phyloP scores from a whole-genome alignment of 2,888 invertebrate species.

The Phasia obesa region DNA sequence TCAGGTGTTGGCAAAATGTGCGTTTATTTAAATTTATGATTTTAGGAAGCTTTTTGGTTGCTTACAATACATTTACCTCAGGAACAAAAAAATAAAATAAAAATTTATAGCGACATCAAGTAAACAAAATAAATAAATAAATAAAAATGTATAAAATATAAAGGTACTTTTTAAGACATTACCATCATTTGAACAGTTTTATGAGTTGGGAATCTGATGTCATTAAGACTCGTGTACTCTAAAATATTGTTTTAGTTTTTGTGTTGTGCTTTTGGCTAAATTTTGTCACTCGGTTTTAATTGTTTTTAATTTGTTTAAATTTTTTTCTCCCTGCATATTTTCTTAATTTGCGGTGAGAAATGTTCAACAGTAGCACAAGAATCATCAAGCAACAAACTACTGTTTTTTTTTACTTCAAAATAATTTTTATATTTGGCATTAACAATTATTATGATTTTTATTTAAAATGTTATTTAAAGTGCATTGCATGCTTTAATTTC shows the following conservation, averaged over 20 bases:
- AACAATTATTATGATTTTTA: slow-evolving; percentile 45
- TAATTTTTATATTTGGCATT: not conserved
- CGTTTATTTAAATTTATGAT: slow-evolving; percentile 65
- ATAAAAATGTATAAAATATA: not conserved
- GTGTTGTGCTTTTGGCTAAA: slow-evolving; percentile 26
- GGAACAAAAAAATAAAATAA: not conserved
- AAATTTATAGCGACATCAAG: slow-evolving; percentile 72
- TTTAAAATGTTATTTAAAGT: slow-evolving; percentile 57
- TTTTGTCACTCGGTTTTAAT: slow-evolving; percentile 51
- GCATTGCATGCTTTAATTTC: slow-evolving; percentile 71
- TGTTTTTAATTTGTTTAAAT: slow-evolving; percentile 40
- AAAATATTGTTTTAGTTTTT: not conserved
- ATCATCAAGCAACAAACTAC: slow-evolving; percentile 19
- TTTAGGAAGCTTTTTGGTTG: slow-evolving; percentile 50
- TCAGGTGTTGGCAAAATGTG: slow-evolving; percentile 53
- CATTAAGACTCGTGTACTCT: not conserved
- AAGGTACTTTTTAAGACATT: slow-evolving; percentile 56
- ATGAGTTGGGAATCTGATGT: slow-evolving; percentile 21
- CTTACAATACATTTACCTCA: not conserved
- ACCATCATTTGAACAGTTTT: slow-evolving; percentile 17
- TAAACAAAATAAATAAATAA: not conserved
- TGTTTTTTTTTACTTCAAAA: slow-evolving; percentile 42
- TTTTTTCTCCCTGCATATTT: slow-evolving; percentile 21
- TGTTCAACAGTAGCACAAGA: slow-evolving; percentile 45
- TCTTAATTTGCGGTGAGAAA: slow-evolving; percentile 44